A percentile compares a stretch with the other conserved stretches of the same genome.
phyloP scores from a whole-genome alignment of 1,140 invertebrate genomes.

The Cotesia vestalis region DNA sequence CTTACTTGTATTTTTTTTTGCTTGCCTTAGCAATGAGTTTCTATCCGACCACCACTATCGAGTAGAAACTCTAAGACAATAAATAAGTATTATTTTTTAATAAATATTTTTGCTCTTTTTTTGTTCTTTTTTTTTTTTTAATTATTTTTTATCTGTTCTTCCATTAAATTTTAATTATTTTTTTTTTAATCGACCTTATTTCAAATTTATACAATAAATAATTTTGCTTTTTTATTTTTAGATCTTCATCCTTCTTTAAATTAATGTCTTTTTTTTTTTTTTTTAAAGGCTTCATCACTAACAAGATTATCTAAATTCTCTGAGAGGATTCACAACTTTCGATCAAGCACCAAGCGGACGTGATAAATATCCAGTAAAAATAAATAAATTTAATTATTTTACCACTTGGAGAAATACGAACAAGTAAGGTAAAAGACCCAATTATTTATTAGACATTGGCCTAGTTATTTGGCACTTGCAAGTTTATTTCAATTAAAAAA shows the following conservation, averaged over 20 bases:
- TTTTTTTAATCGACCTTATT: no score
- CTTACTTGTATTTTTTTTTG: slow-evolving; percentile 60
- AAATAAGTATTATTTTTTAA: slow-evolving; percentile 23
- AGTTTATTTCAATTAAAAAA: no score
- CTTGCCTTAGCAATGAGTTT: slow-evolving; percentile 51
- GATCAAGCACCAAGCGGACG: slow-evolving; percentile 22
- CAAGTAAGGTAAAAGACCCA: no score
- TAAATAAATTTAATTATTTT: no score
- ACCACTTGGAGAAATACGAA: no score
- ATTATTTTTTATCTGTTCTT: slow-evolving; percentile 34
- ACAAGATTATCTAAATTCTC: slow-evolving; percentile 23
- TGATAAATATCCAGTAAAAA: no score
- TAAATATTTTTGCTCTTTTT: slow-evolving; percentile 39
- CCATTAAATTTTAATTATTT: no score
- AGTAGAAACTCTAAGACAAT: slow-evolving; percentile 54
- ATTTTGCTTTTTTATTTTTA: slow-evolving; percentile 44
- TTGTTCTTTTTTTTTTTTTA: slow-evolving; percentile 35
- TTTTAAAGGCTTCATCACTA: neutral
- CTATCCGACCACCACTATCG: slow-evolving; percentile 64
- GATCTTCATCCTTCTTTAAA: slow-evolving; percentile 36
- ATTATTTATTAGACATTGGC: no score
- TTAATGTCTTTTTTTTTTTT: slow-evolving; percentile 6
- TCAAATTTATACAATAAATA: no score
- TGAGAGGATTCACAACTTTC: slow-evolving; percentile 13
- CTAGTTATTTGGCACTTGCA: no score